Base-by-base conservation (phyloP, 2,888 invertebrate species). In the Eristalinus sepulchralis region DNA sequence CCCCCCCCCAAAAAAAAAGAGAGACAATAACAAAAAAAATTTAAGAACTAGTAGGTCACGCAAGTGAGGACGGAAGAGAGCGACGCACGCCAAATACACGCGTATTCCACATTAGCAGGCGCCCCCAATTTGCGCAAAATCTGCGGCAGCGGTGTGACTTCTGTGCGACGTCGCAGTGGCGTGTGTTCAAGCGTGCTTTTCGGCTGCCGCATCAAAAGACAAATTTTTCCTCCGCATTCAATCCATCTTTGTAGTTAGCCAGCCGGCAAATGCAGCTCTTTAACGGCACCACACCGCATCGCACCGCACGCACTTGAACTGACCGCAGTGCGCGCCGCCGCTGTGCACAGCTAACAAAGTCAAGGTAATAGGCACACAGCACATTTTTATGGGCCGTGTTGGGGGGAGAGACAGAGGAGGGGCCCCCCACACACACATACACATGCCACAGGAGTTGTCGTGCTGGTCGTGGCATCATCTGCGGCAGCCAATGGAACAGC, bases 291-390 rank as follows among this genome's bases (percentile, higher is more conserved):
- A 17, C 20, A 11, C n/a, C n/a, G n/a, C n/a, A n/a, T n/a, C n/a
- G n/a, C n/a, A n/a, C n/a, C 31, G 34, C 66, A 10, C 68, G 80
- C 80, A 81, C 80, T 81, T 81, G 80, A 81, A 81, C 80, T 81
- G 73, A 60, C 73, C 73, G 63, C 36, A n/a, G n/a, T n/a, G n/a
- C 63, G 36, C 24, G 47, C 36, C 63, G 47, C 9, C 13, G 22
- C 13, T 36, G 47, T 59, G n/a, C 47, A 66, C 39, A 73, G 22
- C 63, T 63, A 81, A 75, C 73, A 81, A 81, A 81, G 80, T 81
- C 80, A 81, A 81, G 80, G 80, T 68, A 75, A 81, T 62, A 47
- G 47, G 0, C 47, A 17, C 17, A 17, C 47, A 3, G 2, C 2
- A 47, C 47, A 17, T n/a, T n/a, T n/a, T 1, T 20, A 55, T 22